Base-by-base conservation (phyloP, 2,888 invertebrate genomes). In the Mythimna impura region DNA sequence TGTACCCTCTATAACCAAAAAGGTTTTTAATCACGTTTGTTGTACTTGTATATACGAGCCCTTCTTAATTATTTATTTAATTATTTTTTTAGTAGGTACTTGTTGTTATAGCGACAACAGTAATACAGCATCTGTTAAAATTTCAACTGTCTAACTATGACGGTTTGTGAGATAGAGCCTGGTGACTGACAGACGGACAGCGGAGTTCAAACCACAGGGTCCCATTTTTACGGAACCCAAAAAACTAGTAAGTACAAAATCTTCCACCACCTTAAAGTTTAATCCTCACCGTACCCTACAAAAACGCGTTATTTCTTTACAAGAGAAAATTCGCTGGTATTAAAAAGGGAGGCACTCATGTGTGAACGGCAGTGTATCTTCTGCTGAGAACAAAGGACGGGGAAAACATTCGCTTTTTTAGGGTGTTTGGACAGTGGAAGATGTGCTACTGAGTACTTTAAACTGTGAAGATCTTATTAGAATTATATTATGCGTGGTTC, bases 311-410 rank as follows among this genome's bases (percentile, higher is more conserved):
- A 91, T 92, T 93, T 89, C 92, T 93, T 93, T 91, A 89, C 89
- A 84, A 88, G 90, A 92, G 93, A 93, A 94, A 92, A 92, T 89
- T 91, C 90, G 81, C 87, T 79, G 92, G 94, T 86, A 95, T 95
- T 95, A 95, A 94, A 95, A 93, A 94, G 93, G 92, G 93, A 92
- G 81, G 91, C 95, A 92, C 86, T 90, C 94, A 93, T 95, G 95
- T 95, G 95, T 95, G 95, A 95, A 93, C 94, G 92, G 89, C 85
- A 91, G 92, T 93, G 95, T 94, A 94, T 95, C 95, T 94, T 88
- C 88, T 88, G 88, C 85, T 58, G 85, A 81, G 93, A 92, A 95
- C 95, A 95, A 95, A 94, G 93, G 91, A 92, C 83, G 90, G 91
- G 91, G 91, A 92, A 92, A 93, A 93, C 92, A 94, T 93, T 94